These are phyloP conservation scores for Drosophila subquinaria DNA, from an alignment of 2,888 invertebrate genomes.

Conservation along the genomic window DNA sequence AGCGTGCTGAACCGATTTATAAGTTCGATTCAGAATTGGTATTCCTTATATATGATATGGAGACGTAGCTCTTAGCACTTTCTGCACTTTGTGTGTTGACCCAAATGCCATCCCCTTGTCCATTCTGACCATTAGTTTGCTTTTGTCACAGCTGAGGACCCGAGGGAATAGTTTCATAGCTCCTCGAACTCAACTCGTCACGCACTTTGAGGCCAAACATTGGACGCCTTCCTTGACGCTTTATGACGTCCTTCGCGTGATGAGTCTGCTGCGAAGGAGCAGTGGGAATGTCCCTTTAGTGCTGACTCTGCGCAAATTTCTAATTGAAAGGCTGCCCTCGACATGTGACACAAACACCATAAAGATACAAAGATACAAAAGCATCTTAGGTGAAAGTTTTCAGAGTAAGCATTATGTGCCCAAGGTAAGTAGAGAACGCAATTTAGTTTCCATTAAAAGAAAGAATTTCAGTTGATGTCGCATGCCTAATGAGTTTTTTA, in stretches of 20 bases:
- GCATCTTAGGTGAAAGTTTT: slow-evolving; percentile 39
- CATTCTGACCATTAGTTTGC: slow-evolving; percentile 45
- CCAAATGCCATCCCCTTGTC: slow-evolving; percentile 17
- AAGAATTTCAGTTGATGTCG: slow-evolving; percentile 10
- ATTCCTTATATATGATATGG: not conserved
- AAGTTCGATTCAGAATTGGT: slow-evolving; percentile 12
- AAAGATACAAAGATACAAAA: slow-evolving; percentile 10
- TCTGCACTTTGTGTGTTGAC: slow-evolving; percentile 27
- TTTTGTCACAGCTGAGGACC: slow-evolving; percentile 45
- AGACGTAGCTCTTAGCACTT: slow-evolving; percentile 20
- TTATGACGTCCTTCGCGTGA: slow-evolving; percentile 52
- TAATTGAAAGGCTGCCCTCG: slow-evolving; percentile 65
- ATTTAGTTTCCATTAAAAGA: slow-evolving; percentile 52
- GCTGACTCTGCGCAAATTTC: slow-evolving; percentile 65
- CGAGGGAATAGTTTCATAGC: slow-evolving; percentile 49
- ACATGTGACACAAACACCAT: slow-evolving; percentile 43
- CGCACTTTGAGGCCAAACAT: slow-evolving; percentile 52
- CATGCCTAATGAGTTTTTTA: slow-evolving; percentile 43
- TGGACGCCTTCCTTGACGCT: slow-evolving; percentile 43
- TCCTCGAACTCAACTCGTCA: slow-evolving; percentile 45
- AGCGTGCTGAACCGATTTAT: slow-evolving; percentile 53
- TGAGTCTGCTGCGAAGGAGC: slow-evolving; percentile 28
- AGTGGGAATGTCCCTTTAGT: slow-evolving; percentile 68
- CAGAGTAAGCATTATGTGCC: slow-evolving; percentile 11
- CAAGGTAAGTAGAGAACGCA: slow-evolving; percentile 39